Base-by-base conservation (phyloP, 2,113 vertebrate genomes). In the Corapipo altera region DNA sequence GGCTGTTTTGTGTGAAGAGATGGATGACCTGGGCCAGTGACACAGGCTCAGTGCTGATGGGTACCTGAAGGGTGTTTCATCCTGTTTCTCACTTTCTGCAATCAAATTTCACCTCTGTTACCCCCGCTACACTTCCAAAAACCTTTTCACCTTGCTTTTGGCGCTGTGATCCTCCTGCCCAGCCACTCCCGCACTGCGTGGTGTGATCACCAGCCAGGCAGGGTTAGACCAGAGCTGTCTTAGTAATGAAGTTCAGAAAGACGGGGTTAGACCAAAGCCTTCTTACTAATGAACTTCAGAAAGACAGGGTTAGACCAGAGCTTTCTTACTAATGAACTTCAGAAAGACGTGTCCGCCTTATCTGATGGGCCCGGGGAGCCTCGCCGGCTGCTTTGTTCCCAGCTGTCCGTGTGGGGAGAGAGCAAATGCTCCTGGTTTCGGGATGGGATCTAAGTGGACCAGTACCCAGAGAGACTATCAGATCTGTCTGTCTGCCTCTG, bases 121-220 rank as follows among this genome's bases (percentile, higher is more conserved):
- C 11, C 18, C 24, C 44, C 30, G 4, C 15, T 35, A 14, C 19
- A 8, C 44, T 28, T 74, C 27, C 35, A 39, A 33, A 91, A 61
- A 46, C 21, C 22, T 73, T 77, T 66, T 35, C 55, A 66, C 72
- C 21, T 67, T 27, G 44, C 32, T 74, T 10, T 48, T 2, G 9
- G n/a, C 39, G 58, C 44, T 27, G 24, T 26, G 71, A 35, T 26
- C 44, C 61, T 69, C 37, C 49, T 22, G 35, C 49, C 73, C 35
- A 35, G 49, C 44, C 1, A 1, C 9, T 90, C 49, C 57, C 0
- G 7, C 0, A 1, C n/a, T 26, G 30, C 44, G 28, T 0, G 8
- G 70, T 46, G 61, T 2, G 1, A 41, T 57, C 9, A 1, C 61
- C 74, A 93, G 64, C 28, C 0, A 0, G 66, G 35, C 55, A 82